A percentile compares a stretch with the other conserved stretches of the same genome.
Evolutionary conservation across 2,113 vertebrate genomes (phyloP).

Genomic region (Ptilorrhoa leucosticta): DNA sequence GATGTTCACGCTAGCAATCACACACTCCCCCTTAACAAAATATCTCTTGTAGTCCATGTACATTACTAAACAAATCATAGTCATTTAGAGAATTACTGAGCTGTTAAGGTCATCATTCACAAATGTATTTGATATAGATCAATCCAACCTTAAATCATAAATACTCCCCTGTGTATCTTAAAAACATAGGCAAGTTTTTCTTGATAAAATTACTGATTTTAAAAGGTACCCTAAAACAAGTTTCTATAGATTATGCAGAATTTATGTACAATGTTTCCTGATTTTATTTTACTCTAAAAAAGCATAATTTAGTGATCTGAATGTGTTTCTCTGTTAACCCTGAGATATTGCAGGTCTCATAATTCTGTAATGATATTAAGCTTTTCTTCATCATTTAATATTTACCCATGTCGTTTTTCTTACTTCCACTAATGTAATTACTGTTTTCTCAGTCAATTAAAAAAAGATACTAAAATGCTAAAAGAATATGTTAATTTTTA

Average conservation of each 20-base stretch:
- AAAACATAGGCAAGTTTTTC: neutral
- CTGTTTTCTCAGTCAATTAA: neutral
- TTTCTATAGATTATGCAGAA: neutral
- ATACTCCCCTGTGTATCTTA: neutral
- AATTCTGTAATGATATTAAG: neutral
- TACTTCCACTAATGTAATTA: neutral
- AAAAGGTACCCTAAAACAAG: neutral
- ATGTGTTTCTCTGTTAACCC: neutral
- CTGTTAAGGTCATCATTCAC: neutral
- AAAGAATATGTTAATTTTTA: neutral
- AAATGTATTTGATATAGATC: neutral
- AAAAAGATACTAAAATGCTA: neutral
- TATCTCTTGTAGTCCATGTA: neutral
- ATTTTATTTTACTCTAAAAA: neutral
- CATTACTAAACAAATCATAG: neutral
- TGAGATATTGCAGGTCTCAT: neutral
- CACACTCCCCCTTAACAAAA: neutral
- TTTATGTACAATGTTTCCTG: neutral
- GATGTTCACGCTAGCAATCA: fast-evolving
- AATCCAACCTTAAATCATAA: neutral
- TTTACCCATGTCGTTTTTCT: neutral
- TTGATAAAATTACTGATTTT: neutral
- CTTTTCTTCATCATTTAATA: neutral
- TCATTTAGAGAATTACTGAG: neutral
- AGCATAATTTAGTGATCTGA: neutral